A percentile compares a stretch with the other conserved stretches of the same genome.
Conservation (phyloP, 2,113 vertebrate genomes). For the Ursus arctos region DNA sequence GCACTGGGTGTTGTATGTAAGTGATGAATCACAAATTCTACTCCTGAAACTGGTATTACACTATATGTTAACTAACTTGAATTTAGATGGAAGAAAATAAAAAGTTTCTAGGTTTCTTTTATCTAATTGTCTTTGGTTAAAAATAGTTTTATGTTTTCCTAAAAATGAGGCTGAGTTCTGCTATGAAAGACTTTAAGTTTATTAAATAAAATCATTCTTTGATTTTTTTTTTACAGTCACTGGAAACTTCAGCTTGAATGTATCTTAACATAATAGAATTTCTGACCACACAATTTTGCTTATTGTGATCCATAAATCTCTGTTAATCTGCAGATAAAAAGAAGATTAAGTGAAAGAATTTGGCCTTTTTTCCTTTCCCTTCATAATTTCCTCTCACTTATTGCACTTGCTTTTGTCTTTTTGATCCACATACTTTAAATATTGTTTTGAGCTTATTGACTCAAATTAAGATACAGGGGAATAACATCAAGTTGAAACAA, state of each 20-base stretch:
- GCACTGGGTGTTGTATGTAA: neutral
- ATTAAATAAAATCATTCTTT: neutral
- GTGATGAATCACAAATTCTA: neutral
- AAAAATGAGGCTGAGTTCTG: neutral
- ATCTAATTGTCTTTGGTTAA: neutral
- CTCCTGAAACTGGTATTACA: neutral
- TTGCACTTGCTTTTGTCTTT: neutral
- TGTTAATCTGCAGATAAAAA: neutral
- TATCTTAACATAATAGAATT: neutral
- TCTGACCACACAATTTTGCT: neutral
- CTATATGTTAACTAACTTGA: neutral
- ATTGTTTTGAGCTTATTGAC: neutral
- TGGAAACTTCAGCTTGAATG: neutral
- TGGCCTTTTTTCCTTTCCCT: neutral
- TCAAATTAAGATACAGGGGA: neutral
- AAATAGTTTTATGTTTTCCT: neutral
- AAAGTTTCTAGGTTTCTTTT: neutral
- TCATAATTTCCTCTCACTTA: neutral
- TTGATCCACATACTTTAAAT: neutral
- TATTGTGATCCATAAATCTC: conserved; percentile 8
- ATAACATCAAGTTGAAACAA: neutral
- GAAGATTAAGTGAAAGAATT: neutral
- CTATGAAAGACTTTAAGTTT: neutral
- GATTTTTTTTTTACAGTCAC: neutral
- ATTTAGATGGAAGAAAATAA: neutral